Evolutionary conservation across 2,113 vertebrate genomes (phyloP).

Genomic region (Sigmodon hispidus): DNA sequence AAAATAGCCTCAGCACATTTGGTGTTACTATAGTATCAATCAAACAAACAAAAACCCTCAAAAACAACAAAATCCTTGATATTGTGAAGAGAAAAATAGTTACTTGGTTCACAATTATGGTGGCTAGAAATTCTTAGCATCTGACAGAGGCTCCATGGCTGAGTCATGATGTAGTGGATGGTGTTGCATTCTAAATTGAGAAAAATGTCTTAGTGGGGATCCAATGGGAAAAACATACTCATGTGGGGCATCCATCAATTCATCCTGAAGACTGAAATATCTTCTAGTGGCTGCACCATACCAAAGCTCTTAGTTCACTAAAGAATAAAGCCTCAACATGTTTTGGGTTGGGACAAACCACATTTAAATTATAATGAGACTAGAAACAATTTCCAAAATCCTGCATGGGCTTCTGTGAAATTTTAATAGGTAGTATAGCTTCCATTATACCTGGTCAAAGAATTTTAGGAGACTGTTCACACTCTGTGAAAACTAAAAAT

Average conservation of each 20-base stretch:
- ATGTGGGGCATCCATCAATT: background rate
- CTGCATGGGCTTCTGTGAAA: background rate
- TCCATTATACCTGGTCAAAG: background rate
- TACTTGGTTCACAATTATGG: background rate
- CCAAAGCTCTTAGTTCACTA: background rate
- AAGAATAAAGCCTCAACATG: background rate
- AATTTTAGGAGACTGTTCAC: background rate
- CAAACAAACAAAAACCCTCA: no score
- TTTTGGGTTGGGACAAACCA: background rate
- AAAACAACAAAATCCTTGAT: background rate
- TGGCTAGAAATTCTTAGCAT: background rate
- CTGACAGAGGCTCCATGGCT: background rate
- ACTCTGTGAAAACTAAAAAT: background rate
- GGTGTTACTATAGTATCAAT: background rate
- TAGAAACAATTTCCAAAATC: background rate
- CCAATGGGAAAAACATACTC: no score
- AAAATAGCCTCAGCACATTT: background rate
- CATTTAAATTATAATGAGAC: background rate
- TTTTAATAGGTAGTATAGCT: background rate
- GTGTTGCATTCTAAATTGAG: background rate
- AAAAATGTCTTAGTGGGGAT: no score
- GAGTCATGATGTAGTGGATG: background rate
- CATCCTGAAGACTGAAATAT: background rate
- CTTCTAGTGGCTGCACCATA: background rate
- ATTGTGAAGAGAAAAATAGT: background rate